phyloP scores from a whole-genome alignment of 2,797 vertebrate genomes.

The Protosalanx chinensis region DNA sequence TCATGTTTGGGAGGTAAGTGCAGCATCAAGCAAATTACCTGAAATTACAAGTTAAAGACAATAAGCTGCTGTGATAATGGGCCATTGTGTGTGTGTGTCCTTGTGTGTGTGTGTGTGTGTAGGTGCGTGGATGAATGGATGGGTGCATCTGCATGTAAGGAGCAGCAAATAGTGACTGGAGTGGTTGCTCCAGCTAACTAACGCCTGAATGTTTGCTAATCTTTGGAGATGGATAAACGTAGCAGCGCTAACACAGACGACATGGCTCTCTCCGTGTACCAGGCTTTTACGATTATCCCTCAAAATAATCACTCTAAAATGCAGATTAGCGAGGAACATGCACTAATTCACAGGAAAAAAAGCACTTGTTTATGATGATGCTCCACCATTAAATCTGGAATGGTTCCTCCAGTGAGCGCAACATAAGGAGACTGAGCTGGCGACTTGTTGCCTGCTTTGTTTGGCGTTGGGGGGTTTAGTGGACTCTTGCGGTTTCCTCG shows the following conservation, averaged over 20 bases:
- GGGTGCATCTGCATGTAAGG: slow-evolving; percentile 23
- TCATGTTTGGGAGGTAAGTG: slow-evolving; percentile 62
- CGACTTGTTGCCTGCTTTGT: slow-evolving; percentile 18
- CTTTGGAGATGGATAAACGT: slow-evolving; percentile 64
- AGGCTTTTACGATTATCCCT: slow-evolving; percentile 29
- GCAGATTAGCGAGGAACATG: slow-evolving; percentile 11
- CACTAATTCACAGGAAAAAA: slow-evolving; percentile 33
- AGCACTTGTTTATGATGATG: slow-evolving; percentile 1
- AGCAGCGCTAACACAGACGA: slow-evolving; percentile 50
- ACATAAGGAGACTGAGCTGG: slow-evolving; percentile 20
- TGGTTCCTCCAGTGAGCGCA: slow-evolving; percentile 24
- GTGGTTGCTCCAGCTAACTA: slow-evolving; percentile 60
- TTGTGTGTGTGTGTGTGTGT: slow-evolving; percentile 22
- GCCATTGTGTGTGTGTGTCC: slow-evolving; percentile 28
- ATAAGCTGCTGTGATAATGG: slow-evolving; percentile 53
- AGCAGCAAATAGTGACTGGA: slow-evolving; percentile 55
- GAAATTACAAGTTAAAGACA: slow-evolving; percentile 67
- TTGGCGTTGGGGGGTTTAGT: not conserved
- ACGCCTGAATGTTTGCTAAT: slow-evolving; percentile 63
- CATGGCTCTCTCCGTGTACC: slow-evolving; percentile 55
- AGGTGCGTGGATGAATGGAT: slow-evolving; percentile 15
- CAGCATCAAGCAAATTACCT: slow-evolving; percentile 75
- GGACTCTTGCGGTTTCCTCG: not conserved
- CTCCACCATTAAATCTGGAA: not conserved
- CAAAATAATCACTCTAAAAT: slow-evolving; percentile 35